Conservation (phyloP, 2,888 invertebrate genomes). For the Ypsolopha scabrella region DNA sequence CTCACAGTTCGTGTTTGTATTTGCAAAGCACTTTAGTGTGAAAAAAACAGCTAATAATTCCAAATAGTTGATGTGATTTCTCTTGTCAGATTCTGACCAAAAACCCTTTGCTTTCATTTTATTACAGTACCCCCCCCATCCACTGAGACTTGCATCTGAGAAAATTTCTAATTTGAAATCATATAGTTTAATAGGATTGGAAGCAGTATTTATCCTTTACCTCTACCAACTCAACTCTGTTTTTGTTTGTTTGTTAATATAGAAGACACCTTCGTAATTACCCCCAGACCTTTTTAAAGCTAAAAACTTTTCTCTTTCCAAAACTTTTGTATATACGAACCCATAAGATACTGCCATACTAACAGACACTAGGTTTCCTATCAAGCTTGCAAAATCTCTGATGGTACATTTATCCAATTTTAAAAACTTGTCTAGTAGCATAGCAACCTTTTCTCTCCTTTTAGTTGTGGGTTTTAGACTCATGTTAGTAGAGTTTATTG, state of each 20-base stretch:
- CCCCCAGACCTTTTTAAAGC: background rate
- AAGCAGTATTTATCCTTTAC: background rate
- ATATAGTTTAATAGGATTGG: background rate
- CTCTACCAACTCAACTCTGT: background rate
- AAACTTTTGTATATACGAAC: background rate
- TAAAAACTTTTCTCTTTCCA: background rate
- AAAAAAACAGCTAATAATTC: constrained; percentile 5
- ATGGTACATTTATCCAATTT: background rate
- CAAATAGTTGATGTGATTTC: constrained; percentile 3
- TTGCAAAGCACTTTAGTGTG: constrained; percentile 3
- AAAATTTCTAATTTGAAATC: background rate
- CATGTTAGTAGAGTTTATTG: no score
- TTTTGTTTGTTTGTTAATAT: background rate
- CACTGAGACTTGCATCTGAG: background rate
- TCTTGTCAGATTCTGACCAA: background rate
- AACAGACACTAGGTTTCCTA: background rate
- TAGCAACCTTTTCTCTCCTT: background rate
- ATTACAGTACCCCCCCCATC: background rate
- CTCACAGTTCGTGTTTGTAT: background rate
- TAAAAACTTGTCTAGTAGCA: background rate
- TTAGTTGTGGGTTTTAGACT: background rate
- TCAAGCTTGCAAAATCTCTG: background rate
- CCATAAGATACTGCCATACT: background rate
- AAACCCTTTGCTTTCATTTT: background rate
- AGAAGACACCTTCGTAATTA: background rate